Evolutionary conservation across 2,113 vertebrate species (phyloP), one percentile per base, ranked within the genome.

Genomic region (Carollia perspicillata): DNA sequence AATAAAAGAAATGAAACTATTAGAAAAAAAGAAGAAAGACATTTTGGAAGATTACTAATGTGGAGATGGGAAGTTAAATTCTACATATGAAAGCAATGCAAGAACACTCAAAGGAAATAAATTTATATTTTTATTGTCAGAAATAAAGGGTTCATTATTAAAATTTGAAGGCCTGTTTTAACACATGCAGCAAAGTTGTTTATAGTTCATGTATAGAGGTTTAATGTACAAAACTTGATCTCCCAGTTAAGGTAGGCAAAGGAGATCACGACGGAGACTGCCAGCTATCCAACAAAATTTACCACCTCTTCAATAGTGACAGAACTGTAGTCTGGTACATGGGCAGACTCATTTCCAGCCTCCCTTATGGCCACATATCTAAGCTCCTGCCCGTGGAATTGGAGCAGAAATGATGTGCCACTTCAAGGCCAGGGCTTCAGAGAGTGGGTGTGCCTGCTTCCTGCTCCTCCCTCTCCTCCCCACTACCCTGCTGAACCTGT

Each of bases 1-100:
- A 93, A 30, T 83, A 16, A 42, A 65, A 85, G 5, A 71, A 53
- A 42, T 49, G 9, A 60, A 80, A 69, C 11, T 72, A 65, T 87
- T 84, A 68, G 22, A 4, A n/a, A n/a, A 40, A 86, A 81, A n/a
- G n/a, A 60, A 42, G 18, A 28, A 95, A 91, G 37, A 68, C 47
- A 72, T 69, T 58, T n/a, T 53, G 30, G 20, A 85, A 77, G 16
- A 44, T 60, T 88, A 75, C 30, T 60, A 35, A 77, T 78, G 16
- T 49, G 35, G 23, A 71, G 22, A 30, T 63, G 33, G 53, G 8
- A 85, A 90, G 95, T 78, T 63, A 83, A 89, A 69, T 92, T 44
- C n/a, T 79, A 22, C 49, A 33, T 40, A 44, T 58, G 63, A 66
- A 91, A 78, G 26, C 2, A 77, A 81, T 81, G 35, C 30, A 65